These are phyloP conservation scores for Elanus axillaris DNA, from an alignment of 2,113 vertebrate species.

Conservation along the genomic window DNA sequence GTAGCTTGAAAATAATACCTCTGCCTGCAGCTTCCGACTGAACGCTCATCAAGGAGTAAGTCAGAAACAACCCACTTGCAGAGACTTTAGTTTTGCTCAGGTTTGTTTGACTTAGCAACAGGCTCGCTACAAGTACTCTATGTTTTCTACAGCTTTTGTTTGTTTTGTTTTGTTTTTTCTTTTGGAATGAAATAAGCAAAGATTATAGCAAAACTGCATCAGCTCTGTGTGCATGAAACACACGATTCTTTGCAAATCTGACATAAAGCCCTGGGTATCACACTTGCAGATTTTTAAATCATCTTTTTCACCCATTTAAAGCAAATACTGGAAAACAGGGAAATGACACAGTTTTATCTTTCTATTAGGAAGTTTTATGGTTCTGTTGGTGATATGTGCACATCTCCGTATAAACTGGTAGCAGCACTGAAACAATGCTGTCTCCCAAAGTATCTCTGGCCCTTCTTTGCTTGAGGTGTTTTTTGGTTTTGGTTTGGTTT, in stretches of 20 bases:
- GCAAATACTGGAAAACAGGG: not conserved
- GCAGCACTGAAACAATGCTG: not conserved
- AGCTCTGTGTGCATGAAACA: not conserved
- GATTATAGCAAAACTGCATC: not conserved
- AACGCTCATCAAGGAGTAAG: not conserved
- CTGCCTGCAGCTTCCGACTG: not conserved
- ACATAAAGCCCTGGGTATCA: not conserved
- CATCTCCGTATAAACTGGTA: not conserved
- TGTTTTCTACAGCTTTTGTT: not conserved
- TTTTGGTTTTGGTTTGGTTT: not conserved
- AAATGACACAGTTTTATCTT: not conserved
- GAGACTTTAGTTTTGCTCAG: not conserved
- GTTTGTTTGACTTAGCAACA: not conserved
- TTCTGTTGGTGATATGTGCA: rapidly evolving
- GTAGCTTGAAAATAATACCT: not conserved
- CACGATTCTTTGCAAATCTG: not conserved
- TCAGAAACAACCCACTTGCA: not conserved
- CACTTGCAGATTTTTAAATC: not conserved
- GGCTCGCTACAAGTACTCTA: not conserved
- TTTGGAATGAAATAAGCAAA: not conserved
- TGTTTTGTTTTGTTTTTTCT: not conserved
- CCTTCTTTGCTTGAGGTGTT: not conserved
- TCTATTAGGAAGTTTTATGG: not conserved
- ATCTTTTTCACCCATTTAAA: not conserved
- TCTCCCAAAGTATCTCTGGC: not conserved